Conservation (phyloP, 2,797 vertebrate genomes). For the Arnoldichthys spilopterus region DNA sequence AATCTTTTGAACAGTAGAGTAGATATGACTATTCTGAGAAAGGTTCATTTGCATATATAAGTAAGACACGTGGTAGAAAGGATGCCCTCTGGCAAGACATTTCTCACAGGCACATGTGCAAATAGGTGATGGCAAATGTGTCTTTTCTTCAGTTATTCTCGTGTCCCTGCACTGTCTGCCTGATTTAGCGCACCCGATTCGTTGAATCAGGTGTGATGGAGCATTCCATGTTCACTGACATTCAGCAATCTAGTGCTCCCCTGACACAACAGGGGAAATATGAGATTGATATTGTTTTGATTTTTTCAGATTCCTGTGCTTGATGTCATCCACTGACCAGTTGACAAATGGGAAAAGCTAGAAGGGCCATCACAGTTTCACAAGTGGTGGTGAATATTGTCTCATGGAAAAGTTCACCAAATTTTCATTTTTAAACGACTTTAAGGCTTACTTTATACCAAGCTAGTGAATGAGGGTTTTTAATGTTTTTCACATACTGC, state of each 20-base stretch:
- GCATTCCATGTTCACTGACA: not conserved
- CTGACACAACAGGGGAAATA: not conserved
- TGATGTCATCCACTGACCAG: constrained; percentile 87
- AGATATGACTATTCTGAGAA: not conserved
- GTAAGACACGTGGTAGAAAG: not conserved
- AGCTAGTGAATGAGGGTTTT: not conserved
- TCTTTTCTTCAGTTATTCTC: not conserved
- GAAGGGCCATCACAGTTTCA: constrained; percentile 18
- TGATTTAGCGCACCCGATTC: not conserved
- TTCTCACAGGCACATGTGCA: not conserved
- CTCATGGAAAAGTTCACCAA: not conserved
- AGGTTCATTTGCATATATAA: not conserved
- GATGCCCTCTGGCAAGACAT: not conserved
- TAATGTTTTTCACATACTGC: not conserved
- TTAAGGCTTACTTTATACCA: not conserved
- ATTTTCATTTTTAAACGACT: not conserved
- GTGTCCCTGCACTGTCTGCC: not conserved
- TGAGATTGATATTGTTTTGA: not conserved
- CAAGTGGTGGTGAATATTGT: constrained; percentile 2
- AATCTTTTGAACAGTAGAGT: not conserved
- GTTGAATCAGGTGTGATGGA: constrained; percentile 6
- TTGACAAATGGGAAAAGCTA: constrained; percentile 25
- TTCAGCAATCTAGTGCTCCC: not conserved
- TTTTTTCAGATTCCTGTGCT: constrained; percentile 65
- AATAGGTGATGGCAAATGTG: not conserved